Conservation (phyloP, 2,797 vertebrate species). For the Meda fulgida region DNA sequence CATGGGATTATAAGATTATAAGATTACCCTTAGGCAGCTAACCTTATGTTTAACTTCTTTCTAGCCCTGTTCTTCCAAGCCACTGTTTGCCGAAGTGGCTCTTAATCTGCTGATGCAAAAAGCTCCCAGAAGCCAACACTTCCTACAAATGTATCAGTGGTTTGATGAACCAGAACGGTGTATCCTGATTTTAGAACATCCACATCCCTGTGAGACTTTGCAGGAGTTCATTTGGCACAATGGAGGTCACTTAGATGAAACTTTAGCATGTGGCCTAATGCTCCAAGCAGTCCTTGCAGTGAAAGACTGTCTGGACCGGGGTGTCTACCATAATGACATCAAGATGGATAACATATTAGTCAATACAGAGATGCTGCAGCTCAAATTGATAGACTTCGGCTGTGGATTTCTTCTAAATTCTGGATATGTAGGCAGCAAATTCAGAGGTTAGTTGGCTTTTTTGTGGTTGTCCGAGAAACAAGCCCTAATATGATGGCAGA, state of each 20-base stretch:
- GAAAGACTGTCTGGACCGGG: neutral
- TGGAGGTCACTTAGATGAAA: neutral
- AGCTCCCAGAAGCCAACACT: neutral
- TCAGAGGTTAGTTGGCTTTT: neutral
- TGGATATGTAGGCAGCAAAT: neutral
- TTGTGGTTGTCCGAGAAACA: neutral
- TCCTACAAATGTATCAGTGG: neutral
- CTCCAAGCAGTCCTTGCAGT: neutral
- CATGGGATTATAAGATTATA: neutral
- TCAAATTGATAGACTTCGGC: constrained; percentile 23
- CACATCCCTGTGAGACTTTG: neutral
- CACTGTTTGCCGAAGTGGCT: neutral
- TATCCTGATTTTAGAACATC: constrained; percentile 13
- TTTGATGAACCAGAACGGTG: neutral
- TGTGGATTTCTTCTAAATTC: neutral
- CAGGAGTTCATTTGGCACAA: neutral
- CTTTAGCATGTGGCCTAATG: neutral
- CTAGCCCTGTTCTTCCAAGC: neutral
- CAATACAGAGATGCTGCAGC: neutral
- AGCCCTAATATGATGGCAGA: neutral
- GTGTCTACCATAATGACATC: neutral
- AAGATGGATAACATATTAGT: neutral
- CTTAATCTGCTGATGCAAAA: neutral
- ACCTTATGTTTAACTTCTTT: neutral
- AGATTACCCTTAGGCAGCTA: neutral